phyloP scores from a whole-genome alignment of 2,888 invertebrate species.

The Caenorhabditis drosophilae region DNA sequence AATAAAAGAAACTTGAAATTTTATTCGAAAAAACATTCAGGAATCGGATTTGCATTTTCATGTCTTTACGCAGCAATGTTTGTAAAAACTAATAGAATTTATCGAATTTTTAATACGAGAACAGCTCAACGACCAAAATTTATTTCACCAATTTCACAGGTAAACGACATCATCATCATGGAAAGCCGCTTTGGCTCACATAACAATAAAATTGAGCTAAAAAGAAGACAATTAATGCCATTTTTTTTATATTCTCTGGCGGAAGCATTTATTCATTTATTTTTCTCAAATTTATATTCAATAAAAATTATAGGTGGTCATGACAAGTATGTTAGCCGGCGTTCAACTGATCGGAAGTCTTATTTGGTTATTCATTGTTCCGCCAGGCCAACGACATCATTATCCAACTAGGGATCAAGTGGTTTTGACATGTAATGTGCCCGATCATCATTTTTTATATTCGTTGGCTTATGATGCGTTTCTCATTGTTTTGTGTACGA shows the following conservation, averaged over 20 bases:
- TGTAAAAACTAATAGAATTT: constrained; percentile 80
- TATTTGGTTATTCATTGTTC: constrained; percentile 78
- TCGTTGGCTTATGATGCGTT: constrained; percentile 81
- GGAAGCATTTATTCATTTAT: no score
- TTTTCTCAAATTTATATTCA: no score
- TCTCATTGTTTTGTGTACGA: constrained; percentile 79
- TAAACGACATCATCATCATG: constrained; percentile 65
- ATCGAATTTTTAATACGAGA: constrained; percentile 74
- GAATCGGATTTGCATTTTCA: constrained; percentile 78
- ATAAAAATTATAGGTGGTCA: constrained; percentile 48
- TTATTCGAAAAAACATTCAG: constrained; percentile 25
- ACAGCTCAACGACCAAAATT: constrained; percentile 79
- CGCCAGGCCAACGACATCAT: constrained; percentile 69
- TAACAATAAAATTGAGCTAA: no score
- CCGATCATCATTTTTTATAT: constrained; percentile 72
- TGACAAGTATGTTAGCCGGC: constrained; percentile 74
- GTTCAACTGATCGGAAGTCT: constrained; percentile 78
- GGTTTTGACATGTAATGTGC: constrained; percentile 65
- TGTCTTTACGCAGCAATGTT: constrained; percentile 80
- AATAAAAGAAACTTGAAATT: no score
- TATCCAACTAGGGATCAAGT: constrained; percentile 59
- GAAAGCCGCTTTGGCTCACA: no score
- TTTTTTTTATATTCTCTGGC: no score
- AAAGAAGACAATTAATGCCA: no score
- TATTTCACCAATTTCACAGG: constrained; percentile 80